These are phyloP conservation scores for Solea solea DNA, from an alignment of 2,113 vertebrate genomes.

Conservation along the genomic window DNA sequence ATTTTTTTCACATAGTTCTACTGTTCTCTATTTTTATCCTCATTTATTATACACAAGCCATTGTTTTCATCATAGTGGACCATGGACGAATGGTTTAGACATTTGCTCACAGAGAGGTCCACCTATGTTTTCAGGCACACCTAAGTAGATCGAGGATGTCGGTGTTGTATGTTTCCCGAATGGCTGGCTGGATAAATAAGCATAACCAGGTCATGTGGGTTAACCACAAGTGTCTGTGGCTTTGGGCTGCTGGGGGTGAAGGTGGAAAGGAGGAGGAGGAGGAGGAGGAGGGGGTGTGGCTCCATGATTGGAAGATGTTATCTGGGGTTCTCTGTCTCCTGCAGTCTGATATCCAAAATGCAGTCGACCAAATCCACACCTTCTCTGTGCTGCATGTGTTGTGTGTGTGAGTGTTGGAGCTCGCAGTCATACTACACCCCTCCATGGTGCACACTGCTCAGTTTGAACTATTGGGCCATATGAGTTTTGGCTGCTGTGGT, in stretches of 20 bases:
- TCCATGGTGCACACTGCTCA: slow-evolving; percentile 18
- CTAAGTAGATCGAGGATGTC: slow-evolving; percentile 43
- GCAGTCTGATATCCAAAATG: slow-evolving; percentile 30
- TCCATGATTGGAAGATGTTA: slow-evolving; percentile 40
- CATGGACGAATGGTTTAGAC: slow-evolving; percentile 66
- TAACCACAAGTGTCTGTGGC: slow-evolving; percentile 72
- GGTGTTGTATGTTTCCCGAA: slow-evolving; percentile 44
- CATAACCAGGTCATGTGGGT: slow-evolving; percentile 65
- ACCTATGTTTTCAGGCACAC: slow-evolving; percentile 41
- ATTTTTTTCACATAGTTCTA: slow-evolving; percentile 44
- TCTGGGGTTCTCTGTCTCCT: slow-evolving; percentile 40
- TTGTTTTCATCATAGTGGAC: slow-evolving; percentile 62
- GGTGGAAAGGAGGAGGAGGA: slow-evolving; percentile 29
- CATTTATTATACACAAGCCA: slow-evolving; percentile 74
- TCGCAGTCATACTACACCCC: background rate
- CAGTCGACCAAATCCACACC: slow-evolving; percentile 10
- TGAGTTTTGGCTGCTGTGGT: slow-evolving; percentile 40
- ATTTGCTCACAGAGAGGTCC: slow-evolving; percentile 34
- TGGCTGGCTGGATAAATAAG: slow-evolving; percentile 49
- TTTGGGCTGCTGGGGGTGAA: slow-evolving; percentile 61
- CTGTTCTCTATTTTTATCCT: slow-evolving; percentile 76
- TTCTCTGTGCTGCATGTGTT: slow-evolving; percentile 17
- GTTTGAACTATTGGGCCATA: slow-evolving; percentile 40
- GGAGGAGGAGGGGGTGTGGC: slow-evolving; percentile 35
- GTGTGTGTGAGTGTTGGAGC: slow-evolving; percentile 7